Conservation (phyloP, 2,888 invertebrate species). For the Syrphus vitripennis region DNA sequence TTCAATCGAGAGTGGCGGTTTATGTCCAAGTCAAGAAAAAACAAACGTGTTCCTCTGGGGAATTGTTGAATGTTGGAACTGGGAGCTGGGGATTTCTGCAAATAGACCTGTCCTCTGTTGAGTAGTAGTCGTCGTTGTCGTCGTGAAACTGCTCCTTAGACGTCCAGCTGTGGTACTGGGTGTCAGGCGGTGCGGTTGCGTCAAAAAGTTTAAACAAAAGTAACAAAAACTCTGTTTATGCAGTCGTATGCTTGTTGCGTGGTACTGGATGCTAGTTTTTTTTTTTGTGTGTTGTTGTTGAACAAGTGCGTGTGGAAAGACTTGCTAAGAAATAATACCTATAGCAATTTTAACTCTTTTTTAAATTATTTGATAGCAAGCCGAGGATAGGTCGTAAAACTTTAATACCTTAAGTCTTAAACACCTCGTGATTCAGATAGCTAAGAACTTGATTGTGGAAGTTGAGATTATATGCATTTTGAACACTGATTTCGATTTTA, state of each 20-base stretch:
- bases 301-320: constrained; percentile 9
- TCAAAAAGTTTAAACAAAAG: not conserved
- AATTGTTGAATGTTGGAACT: constrained; percentile 35
- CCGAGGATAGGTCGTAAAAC: not conserved
- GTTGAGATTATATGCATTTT: too few species aligned
- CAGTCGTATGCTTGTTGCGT: constrained; percentile 44
- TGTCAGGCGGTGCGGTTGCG: not conserved
- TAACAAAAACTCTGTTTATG: constrained; percentile 15
- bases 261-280: constrained; percentile 6
- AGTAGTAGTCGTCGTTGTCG: too few species aligned
- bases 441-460: too few species aligned
- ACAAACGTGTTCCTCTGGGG: constrained; percentile 44
- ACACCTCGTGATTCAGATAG: too few species aligned
- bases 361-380: not conserved
- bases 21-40: constrained; percentile 10
- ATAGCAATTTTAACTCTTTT: not conserved
- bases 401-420: too few species aligned
- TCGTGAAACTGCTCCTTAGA: constrained; percentile 50
- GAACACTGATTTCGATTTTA: too few species aligned
- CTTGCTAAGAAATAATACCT: not conserved
- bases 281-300: too few species aligned
- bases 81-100: constrained; percentile 31
- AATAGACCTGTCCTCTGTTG: constrained; percentile 28
- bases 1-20: constrained; percentile 26
- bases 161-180: constrained; percentile 45